Percentiles rank a stretch among this genome's conserved stretches.
These are phyloP conservation scores for Cottus gobio DNA, from an alignment of 2,113 vertebrate genomes.

Conservation along the genomic window DNA sequence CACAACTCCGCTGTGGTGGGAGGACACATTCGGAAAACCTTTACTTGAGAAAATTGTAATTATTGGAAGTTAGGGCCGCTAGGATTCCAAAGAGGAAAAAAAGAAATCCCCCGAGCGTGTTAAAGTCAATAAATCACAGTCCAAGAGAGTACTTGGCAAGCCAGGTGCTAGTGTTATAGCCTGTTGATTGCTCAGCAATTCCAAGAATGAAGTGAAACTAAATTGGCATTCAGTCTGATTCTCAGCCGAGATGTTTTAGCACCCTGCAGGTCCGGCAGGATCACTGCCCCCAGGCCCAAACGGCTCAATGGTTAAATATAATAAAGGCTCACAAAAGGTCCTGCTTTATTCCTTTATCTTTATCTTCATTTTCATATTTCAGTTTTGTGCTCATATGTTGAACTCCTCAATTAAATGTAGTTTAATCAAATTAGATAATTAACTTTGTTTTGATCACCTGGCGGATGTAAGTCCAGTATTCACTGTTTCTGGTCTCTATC, in stretches of 20 bases:
- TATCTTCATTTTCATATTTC: no score
- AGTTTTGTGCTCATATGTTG: no score
- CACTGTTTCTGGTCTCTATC: not conserved
- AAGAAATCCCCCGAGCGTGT: not conserved
- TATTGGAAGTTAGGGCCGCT: not conserved
- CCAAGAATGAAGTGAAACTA: not conserved
- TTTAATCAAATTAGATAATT: no score
- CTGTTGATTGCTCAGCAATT: not conserved
- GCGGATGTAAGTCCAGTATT: no score
- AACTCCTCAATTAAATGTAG: no score
- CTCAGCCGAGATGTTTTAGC: no score
- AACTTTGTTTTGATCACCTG: no score
- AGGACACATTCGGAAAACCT: not conserved
- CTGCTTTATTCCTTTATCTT: not conserved
- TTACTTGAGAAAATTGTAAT: not conserved
- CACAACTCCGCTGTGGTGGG: slow-evolving; percentile 86
- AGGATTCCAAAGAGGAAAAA: not conserved
- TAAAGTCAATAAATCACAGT: not conserved
- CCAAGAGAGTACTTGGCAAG: not conserved
- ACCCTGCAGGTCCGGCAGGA: not conserved
- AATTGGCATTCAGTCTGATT: no score
- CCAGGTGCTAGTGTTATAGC: no score
- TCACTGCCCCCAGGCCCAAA: not conserved
- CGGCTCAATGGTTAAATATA: not conserved
- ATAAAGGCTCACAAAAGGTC: no score